Evolutionary conservation across 2,113 vertebrate genomes (phyloP).

Genomic region (Pao palembangensis): DNA sequence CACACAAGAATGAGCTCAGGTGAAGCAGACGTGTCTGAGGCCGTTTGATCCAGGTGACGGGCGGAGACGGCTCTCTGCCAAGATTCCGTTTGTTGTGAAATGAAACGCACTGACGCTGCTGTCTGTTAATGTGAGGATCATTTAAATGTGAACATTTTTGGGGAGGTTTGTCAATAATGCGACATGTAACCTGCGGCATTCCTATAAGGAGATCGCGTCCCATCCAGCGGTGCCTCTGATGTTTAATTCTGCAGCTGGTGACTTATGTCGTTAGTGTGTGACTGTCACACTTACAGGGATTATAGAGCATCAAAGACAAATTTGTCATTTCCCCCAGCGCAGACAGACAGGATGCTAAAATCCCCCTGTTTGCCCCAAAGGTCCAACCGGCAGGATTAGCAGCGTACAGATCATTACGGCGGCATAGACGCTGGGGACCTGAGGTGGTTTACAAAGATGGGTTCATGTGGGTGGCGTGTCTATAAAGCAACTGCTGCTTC

Average conservation of each 20-base stretch:
- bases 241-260: slow-evolving; percentile 16
- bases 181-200: neutral
- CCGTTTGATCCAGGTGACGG: slow-evolving; percentile 24
- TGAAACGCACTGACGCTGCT: slow-evolving; percentile 3
- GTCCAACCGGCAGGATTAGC: slow-evolving; percentile 43
- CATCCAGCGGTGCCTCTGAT: neutral
- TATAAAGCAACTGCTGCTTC: neutral
- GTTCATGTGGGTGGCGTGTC: neutral
- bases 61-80: slow-evolving; percentile 7
- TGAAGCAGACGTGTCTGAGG: slow-evolving; percentile 48
- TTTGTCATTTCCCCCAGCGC: slow-evolving; percentile 39
- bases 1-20: slow-evolving; percentile 95
- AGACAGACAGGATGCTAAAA: slow-evolving; percentile 16
- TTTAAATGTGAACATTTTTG: too few relatives aligned
- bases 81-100: slow-evolving; percentile 4
- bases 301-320: slow-evolving; percentile 61
- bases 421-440: slow-evolving; percentile 14
- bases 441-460: slow-evolving; percentile 29
- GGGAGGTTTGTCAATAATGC: neutral
- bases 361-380: slow-evolving; percentile 29
- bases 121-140: too few relatives aligned
- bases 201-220: neutral
- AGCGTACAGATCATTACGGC: slow-evolving; percentile 29
- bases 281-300: slow-evolving; percentile 42
- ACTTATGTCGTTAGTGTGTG: slow-evolving; percentile 26